phyloP scores from a whole-genome alignment of 2,113 vertebrate species.

The Plecotus auritus region DNA sequence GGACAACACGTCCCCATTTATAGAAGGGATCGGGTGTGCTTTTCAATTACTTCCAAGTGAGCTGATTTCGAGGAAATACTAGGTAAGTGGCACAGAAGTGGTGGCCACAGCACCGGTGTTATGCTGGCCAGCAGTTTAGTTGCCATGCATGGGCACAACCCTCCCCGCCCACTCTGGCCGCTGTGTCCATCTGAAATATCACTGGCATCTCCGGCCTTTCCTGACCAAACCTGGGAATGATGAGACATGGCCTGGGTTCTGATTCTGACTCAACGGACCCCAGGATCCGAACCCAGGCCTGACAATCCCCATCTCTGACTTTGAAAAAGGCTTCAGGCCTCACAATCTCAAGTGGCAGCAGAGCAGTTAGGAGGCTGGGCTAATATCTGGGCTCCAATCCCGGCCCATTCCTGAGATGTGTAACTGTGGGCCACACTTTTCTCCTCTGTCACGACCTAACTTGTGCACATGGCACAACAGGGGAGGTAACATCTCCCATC shows the following conservation, averaged over 20 bases:
- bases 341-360: neutral
- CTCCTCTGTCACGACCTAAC: neutral
- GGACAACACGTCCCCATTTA: neutral
- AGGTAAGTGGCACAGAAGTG: neutral
- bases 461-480: neutral
- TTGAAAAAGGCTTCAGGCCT: neutral
- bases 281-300: neutral
- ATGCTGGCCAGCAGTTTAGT: neutral
- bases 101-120: neutral
- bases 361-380: neutral
- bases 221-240: neutral
- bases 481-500: too few relatives aligned
- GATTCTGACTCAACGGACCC: neutral
- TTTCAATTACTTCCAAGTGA: neutral
- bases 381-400: neutral
- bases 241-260: neutral
- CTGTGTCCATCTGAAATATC: neutral
- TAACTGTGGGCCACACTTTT: neutral
- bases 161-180: too few relatives aligned
- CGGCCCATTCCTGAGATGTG: neutral
- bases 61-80: neutral
- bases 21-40: neutral
- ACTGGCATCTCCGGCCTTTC: neutral
- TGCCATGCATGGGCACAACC: neutral
- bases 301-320: neutral